These are phyloP conservation scores for Heterochromis multidens DNA, from an alignment of 2,113 vertebrate genomes.

Conservation along the genomic window DNA sequence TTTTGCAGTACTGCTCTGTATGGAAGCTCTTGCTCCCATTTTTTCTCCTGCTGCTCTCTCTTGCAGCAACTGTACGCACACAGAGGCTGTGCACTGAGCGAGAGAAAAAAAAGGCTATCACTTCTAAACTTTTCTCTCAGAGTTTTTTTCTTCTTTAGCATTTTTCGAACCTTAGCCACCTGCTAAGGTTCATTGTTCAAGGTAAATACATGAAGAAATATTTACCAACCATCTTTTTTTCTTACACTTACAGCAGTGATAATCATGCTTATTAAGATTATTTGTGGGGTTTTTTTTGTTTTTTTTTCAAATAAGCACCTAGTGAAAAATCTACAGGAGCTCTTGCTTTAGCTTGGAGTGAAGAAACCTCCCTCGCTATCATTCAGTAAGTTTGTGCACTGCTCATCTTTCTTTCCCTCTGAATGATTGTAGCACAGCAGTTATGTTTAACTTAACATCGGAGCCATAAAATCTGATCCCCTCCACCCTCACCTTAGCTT, in stretches of 20 bases:
- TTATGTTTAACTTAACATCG: not conserved
- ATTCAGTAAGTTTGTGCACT: not conserved
- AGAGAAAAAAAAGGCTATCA: too few relatives aligned
- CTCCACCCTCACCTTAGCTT: not conserved
- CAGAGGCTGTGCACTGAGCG: too few relatives aligned
- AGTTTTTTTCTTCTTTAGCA: not conserved
- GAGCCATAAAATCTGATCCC: not conserved
- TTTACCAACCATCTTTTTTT: too few relatives aligned
- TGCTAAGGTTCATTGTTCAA: not conserved
- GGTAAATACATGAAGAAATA: not conserved
- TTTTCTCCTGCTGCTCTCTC: not conserved
- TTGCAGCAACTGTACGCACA: not conserved
- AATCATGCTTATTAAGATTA: too few relatives aligned
- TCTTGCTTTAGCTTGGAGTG: not conserved
- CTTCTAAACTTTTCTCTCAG: not conserved
- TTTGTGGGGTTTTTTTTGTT: too few relatives aligned
- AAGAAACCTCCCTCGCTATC: too few relatives aligned
- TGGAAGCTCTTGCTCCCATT: not conserved
- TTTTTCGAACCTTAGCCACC: not conserved
- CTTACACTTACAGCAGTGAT: not conserved
- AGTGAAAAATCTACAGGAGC: not conserved
- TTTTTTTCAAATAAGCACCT: not conserved
- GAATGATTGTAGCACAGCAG: not conserved
- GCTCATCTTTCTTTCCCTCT: not conserved
- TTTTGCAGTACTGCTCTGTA: too few relatives aligned